Base-by-base conservation (phyloP, 2,113 vertebrate genomes). In the Mixornis gularis region DNA sequence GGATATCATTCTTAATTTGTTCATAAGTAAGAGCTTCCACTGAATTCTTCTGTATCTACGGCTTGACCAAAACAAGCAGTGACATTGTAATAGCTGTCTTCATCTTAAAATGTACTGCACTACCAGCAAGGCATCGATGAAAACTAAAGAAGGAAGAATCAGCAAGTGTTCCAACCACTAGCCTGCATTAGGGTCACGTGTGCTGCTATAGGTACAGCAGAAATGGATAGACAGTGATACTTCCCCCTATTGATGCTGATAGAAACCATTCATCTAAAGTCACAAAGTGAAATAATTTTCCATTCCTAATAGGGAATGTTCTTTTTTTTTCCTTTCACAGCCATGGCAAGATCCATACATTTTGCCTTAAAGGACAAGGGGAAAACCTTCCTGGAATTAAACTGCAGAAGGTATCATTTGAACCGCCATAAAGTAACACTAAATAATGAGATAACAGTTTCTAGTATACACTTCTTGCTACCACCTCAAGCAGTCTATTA, bases 401-500 rank as follows among this genome's bases (percentile, higher is more conserved):
- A 80, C 26, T 59, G 52, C 56, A 78, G n/a, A 68, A 68, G 20
- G 8, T 58, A 40, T 52, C 9, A 55, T 76, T 10, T 72, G 41
- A 69, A 79, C 71, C 12, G 7, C 43, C 46, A 74, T 63, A 70
- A 83, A 91, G 59, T 77, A 88, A 86, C 34, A 78, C 41, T 34
- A 74, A 91, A 69, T 32, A 82, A 89, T 20, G 12, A 81, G 30
- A 26, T 34, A 64, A 70, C 13, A 44, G 44, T 52, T 91, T n/a
- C 48, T 40, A 60, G 20, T 6, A 87, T 7, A 65, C 13, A 24
- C 29, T 44, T n/a, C 49, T 85, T 64, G 41, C 44, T 53, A 72
- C 26, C 51, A 85, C 63, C 71, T 91, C 63, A 76, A 55, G 62
- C 62, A 76, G n/a, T 52, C 36, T 56, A 17, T 79, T 74, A 89